Percentiles rank a stretch among this genome's conserved stretches.
phyloP scores from a whole-genome alignment of 1,140 invertebrate genomes.

The Dufourea novaeangliae region DNA sequence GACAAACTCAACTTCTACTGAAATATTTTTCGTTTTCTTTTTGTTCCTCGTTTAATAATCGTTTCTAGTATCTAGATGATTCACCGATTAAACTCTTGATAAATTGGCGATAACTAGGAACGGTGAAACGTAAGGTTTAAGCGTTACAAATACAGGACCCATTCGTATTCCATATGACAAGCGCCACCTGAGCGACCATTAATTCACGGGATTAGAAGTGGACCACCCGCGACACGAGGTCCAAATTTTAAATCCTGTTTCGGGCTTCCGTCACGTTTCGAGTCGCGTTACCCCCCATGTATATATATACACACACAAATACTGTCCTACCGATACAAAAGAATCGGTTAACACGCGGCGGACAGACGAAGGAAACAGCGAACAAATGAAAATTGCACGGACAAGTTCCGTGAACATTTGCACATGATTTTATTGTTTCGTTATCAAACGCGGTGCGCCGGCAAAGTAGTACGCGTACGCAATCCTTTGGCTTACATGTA shows the following conservation, averaged over 20 bases:
- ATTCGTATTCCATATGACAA: slow-evolving; percentile 53
- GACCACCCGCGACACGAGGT: neutral
- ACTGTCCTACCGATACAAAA: no score
- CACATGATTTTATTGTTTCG: slow-evolving; percentile 63
- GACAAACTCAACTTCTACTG: no score
- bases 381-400: no score
- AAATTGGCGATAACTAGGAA: neutral
- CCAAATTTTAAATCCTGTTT: neutral
- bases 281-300: neutral
- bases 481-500: slow-evolving; percentile 66
- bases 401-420: slow-evolving; percentile 11
- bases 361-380: neutral
- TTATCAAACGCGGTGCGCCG: slow-evolving; percentile 68
- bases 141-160: neutral
- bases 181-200: slow-evolving; percentile 49
- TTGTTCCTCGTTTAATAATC: no score
- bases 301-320: no score
- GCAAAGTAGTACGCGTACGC: slow-evolving; percentile 46
- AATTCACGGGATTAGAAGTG: slow-evolving; percentile 28
- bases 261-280: neutral
- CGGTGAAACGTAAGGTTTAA: neutral
- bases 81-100: no score
- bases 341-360: neutral
- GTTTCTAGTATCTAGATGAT: no score
- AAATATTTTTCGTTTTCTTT: no score